Base-by-base conservation (phyloP, 2,113 vertebrate genomes). In the Antechinus stuartii region DNA sequence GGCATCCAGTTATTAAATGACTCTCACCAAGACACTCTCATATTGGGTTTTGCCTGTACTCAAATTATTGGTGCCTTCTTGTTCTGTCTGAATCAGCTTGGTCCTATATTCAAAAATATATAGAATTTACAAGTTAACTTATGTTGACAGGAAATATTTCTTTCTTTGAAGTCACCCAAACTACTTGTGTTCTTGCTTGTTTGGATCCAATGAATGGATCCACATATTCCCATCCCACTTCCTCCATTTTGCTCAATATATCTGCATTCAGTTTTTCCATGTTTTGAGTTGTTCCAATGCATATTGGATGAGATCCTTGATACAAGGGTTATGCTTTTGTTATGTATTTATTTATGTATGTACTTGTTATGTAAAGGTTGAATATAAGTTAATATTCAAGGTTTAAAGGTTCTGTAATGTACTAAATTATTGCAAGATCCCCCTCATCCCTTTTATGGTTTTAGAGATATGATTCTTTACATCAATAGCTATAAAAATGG, bases 341-440 rank as follows among this genome's bases (percentile, higher is more conserved):
- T 50, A 30, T 11, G 10, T 25, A 90, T 50, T 90, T 49, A 49
- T 49, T 49, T 49, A 49, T 49, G 7, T 49, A 49, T 49, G 49
- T 49, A 49, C 49, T 49, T 49, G 49, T 49, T 49, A 49, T 49
- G 2, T 94, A 35, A 94, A 93, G 10, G 50, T 90, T 94, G 90
- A 91, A 91, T 68, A 22, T 92, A 92, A 97, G 26, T 14, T 55
- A 61, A 55, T 8, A 42, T 46, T 46, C 61, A 42, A 42, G 55
- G 76, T 95, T 94, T 55, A 90, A 95, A 95, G 93, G 94, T 94
- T 92, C 46, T 47, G 68, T 42, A 61, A 52, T 94, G 91, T 89
- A 93, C 6, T 93, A 91, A 26, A 24, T 94, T 90, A 90, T 90
- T 93, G 61, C 92, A 11, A 90, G 25, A 11, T 93, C 95, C 92